A percentile compares a stretch with the other conserved stretches of the same genome.
Conservation (phyloP, 2,113 vertebrate species). For the Ia io region DNA sequence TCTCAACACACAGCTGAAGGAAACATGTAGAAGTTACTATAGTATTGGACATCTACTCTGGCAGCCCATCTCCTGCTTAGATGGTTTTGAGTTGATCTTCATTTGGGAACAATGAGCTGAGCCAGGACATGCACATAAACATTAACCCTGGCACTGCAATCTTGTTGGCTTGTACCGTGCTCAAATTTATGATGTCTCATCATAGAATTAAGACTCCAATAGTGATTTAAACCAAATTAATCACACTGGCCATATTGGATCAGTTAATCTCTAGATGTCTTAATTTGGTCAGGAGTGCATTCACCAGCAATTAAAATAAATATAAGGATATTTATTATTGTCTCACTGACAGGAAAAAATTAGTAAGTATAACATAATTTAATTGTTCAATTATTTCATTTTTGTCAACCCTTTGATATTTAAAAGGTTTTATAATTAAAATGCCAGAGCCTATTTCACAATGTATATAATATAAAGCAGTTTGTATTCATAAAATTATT, state of each 20-base stretch:
- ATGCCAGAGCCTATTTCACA: conserved; percentile 37
- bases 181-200: conserved; percentile 50
- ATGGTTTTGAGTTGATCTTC: conserved; percentile 17
- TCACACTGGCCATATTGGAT: conserved; percentile 56
- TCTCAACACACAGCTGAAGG: not conserved
- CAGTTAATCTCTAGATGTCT: conserved; percentile 12
- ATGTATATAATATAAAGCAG: not conserved
- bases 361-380: conserved; percentile 37
- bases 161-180: not conserved
- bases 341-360: conserved; percentile 32
- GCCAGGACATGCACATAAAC: conserved; percentile 36
- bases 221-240: conserved; percentile 64
- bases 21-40: not conserved
- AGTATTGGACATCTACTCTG: not conserved
- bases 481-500: not conserved
- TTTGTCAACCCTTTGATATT: conserved; percentile 80
- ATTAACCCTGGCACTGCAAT: conserved; percentile 40
- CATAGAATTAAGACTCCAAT: conserved; percentile 41
- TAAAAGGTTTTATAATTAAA: conserved; percentile 37
- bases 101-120: not conserved
- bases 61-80: not conserved
- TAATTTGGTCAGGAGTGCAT: conserved; percentile 47
- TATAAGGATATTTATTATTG: conserved; percentile 40
- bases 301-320: conserved; percentile 51
- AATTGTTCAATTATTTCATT: conserved; percentile 79